Percentiles rank a stretch among this genome's conserved stretches.
These are phyloP conservation scores for Syngnathus floridae DNA, from an alignment of 2,113 vertebrate species.

Conservation along the genomic window DNA sequence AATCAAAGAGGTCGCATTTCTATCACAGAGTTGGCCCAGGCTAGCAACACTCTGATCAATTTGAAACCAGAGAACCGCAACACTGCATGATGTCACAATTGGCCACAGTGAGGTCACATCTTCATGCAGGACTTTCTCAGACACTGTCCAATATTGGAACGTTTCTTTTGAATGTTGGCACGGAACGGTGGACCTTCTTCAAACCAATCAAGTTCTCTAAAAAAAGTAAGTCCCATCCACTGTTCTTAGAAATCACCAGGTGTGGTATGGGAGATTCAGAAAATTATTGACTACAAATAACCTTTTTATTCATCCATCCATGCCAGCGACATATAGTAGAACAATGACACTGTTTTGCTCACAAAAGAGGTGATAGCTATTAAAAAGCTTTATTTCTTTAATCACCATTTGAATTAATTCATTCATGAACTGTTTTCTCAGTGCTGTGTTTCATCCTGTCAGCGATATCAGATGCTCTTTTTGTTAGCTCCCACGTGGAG, in stretches of 20 bases:
- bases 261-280: background rate
- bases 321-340: background rate
- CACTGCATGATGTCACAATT: background rate
- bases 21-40: slow-evolving; percentile 85
- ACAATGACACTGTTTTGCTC: background rate
- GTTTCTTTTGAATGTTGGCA: background rate
- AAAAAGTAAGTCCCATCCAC: background rate
- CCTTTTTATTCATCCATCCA: background rate
- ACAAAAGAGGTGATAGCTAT: background rate
- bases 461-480: slow-evolving; percentile 21
- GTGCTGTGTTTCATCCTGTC: slow-evolving; percentile 2
- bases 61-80: slow-evolving; percentile 69
- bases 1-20: slow-evolving; percentile 84
- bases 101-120: background rate
- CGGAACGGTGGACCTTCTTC: background rate
- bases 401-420: background rate
- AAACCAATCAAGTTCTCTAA: background rate
- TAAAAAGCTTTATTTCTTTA: background rate
- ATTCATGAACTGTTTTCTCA: slow-evolving; percentile 3
- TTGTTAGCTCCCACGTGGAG: slow-evolving; percentile 83
- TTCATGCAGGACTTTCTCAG: background rate
- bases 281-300: background rate
- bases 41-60: slow-evolving; percentile 89
- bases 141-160: background rate
- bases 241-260: background rate